These are phyloP conservation scores for Tupaia tana DNA, from an alignment of 2,113 vertebrate genomes.

Conservation along the genomic window DNA sequence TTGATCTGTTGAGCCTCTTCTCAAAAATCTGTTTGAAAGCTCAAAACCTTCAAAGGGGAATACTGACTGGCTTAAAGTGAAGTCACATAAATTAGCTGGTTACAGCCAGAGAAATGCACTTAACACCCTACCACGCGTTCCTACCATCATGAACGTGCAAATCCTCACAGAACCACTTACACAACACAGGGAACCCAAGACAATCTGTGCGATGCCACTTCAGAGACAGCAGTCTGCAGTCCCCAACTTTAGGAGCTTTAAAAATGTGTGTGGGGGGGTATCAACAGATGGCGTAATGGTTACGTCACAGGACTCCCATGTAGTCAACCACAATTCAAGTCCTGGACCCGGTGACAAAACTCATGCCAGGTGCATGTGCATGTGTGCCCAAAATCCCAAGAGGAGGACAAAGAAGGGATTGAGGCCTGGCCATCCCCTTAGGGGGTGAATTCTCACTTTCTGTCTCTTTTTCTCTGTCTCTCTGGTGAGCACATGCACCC, in stretches of 20 bases:
- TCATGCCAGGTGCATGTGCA: no score
- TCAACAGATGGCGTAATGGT: no score
- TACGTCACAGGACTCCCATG: no score
- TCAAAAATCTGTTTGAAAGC: conserved; percentile 19
- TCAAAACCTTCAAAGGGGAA: not conserved
- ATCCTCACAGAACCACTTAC: not conserved
- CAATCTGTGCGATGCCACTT: fast-evolving
- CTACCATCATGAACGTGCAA: not conserved
- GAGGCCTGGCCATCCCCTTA: no score
- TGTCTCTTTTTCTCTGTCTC: no score
- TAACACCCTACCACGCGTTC: not conserved
- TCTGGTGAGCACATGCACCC: no score
- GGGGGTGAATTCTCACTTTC: no score
- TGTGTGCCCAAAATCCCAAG: no score
- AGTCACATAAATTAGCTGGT: not conserved
- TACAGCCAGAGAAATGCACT: not conserved
- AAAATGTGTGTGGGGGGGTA: not conserved
- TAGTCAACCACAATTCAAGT: no score
- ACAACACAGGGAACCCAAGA: no score
- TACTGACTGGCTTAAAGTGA: not conserved
- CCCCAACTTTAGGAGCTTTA: not conserved
- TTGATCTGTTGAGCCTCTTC: conserved; percentile 51
- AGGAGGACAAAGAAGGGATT: no score
- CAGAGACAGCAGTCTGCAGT: fast-evolving
- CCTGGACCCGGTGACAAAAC: no score